Percentiles rank a stretch among this genome's conserved stretches.
Conservation (phyloP, 2,113 vertebrate species). For the Labeo rohita region DNA sequence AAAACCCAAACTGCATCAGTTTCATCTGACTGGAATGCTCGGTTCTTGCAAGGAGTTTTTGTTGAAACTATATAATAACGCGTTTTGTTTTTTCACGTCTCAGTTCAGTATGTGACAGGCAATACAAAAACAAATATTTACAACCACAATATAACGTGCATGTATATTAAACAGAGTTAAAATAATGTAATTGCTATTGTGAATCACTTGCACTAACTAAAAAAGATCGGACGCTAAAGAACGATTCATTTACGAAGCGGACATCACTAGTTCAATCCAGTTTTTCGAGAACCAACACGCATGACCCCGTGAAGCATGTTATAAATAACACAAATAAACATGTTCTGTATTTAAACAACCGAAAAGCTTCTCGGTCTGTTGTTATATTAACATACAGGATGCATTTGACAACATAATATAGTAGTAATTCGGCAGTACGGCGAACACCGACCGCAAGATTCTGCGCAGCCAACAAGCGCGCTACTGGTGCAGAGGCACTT, state of each 20-base stretch:
- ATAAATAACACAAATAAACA: background rate
- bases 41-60: background rate
- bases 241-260: background rate
- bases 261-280: background rate
- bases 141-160: background rate
- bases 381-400: background rate
- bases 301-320: background rate
- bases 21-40: background rate
- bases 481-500: slow-evolving; percentile 41
- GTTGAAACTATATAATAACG: too few species aligned
- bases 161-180: background rate
- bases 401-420: background rate
- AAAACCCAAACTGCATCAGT: background rate
- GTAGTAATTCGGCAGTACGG: background rate
- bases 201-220: background rate
- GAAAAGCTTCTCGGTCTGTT: background rate
- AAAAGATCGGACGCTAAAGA: background rate
- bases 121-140: background rate
- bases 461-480: background rate
- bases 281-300: background rate
- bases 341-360: background rate
- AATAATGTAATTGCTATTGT: background rate
- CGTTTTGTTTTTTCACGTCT: background rate
- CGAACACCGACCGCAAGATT: background rate
- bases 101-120: background rate